Evolutionary conservation across 1,140 invertebrate genomes (phyloP), one percentile per base, ranked within the genome.

Genomic region (Drosophila gunungcola): DNA sequence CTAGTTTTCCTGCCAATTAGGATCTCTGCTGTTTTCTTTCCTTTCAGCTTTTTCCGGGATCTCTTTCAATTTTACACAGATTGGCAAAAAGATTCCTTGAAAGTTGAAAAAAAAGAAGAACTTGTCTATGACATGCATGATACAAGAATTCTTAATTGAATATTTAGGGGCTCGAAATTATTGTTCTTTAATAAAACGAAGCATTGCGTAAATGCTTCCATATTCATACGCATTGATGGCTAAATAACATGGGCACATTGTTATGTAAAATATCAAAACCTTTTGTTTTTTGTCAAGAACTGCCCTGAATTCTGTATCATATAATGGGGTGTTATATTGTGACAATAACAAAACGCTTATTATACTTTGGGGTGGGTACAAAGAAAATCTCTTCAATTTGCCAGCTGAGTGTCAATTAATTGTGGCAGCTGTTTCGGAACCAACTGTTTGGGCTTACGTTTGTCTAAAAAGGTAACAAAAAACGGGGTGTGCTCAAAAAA

Each of bases 1-100:
- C 25, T 32, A 52, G 11, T 53, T 52, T 38, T 68, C 61, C 46
- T 52, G 46, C 41, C 64, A 65, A 68, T 68, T 65, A 68, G 4
- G 32, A 12, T 38, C 32, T 45, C 32, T 43, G 21, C 16, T 43
- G 42, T 56, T 11, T 25, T 48, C 32, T 12, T 11, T 9, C 25
- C 34, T 55, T 25, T 38, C 34, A n/a, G 21, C 61, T 12, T 10
- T 21, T 38, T 48, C 29, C n/a, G 7, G 9, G 3, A 7, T 45
- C n/a, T 12, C 21, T 64, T 51, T 21, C 9, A 58, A 36, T 29
- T 11, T 16, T 39, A 1, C 25, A 2, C 32, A 39, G 34, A 56
- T 36, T 57, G 4, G 52, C 58, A 39, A 5, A 12, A 2, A 27
- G 12, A 5, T 6, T 21, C 6, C 2, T 11, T 11, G 0, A 29